Percentiles rank a stretch among this genome's conserved stretches.
Conservation (phyloP, 2,113 vertebrate genomes). For the Otolemur garnettii region DNA sequence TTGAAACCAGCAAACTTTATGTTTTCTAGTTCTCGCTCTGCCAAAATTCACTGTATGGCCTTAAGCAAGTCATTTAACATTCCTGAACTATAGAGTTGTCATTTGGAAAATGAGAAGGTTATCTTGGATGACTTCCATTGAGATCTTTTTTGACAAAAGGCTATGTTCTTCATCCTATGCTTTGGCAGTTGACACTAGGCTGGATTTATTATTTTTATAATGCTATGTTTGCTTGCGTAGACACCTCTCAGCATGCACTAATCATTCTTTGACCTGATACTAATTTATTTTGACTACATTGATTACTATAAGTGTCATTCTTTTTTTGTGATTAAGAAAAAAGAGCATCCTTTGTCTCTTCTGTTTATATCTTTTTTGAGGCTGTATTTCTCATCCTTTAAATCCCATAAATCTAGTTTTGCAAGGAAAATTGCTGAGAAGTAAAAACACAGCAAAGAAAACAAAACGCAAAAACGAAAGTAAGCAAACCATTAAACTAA, state of each 20-base stretch:
- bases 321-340: constrained; percentile 37
- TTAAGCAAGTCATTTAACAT: not conserved
- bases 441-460: not conserved
- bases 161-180: not conserved
- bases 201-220: constrained; percentile 15
- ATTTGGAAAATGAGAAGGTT: not conserved
- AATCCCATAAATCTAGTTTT: not conserved
- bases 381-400: not conserved
- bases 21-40: not conserved
- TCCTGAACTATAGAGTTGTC: not conserved
- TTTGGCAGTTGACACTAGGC: not conserved
- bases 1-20: not conserved
- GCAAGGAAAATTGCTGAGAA: constrained; percentile 37
- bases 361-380: constrained; percentile 25
- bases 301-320: constrained; percentile 7
- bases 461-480: not conserved
- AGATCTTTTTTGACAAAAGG: not conserved
- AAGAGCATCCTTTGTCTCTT: not conserved
- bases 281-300: constrained; percentile 48
- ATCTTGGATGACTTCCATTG: not conserved
- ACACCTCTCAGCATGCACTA: not conserved
- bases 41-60: not conserved
- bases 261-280: constrained; percentile 34
- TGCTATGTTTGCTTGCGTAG: constrained; percentile 27
- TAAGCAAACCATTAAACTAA: not conserved